Base-by-base conservation (phyloP, 2,888 invertebrate genomes). In the Ecliptopera silaceata region DNA sequence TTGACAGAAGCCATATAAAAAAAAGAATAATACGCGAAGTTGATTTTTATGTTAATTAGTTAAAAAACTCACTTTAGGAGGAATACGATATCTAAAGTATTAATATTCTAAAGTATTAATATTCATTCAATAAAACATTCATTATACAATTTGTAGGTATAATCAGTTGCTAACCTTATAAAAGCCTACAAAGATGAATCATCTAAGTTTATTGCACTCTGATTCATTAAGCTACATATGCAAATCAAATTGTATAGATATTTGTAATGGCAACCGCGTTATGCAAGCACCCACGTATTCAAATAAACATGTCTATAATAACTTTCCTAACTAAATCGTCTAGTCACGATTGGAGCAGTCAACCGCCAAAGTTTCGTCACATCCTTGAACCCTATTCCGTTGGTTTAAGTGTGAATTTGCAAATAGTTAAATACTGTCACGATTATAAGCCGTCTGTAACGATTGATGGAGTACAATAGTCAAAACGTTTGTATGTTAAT, bases 261-360 rank as follows among this genome's bases (percentile, higher is more conserved):
- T 42, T 57, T 72, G 77, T 77, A 82, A 80, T 82, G 71, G 80
- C 80, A 75, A 75, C 75, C 65, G 67, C 63, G 71, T 87, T 87
- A 81, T 78, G 84, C 86, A 88, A 87, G 82, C 85, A 74, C 84
- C 88, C 84, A 88, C 87, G 86, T 88, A 86, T 80, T 82, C 82
- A 82, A 86, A 88, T 85, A 87, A 84, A 87, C 83, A 80, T 81
- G 80, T 76, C 77, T 63, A 81, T 82, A 86, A 88, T 88, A 89
- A 87, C 88, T 88, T 88, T 87, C 84, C 77, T 84, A 80, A 82
- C 83, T 75, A 86, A 89, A 89, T 88, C 88, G 86, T 76, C 83
- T 65, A 85, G 89, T 90, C 89, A 89, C 89, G 89, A 86, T 70
- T 73, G 69, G 70, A 75, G 75, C 71, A 79, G 74, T 77, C 65